A percentile compares a stretch with the other conserved stretches of the same genome.
Evolutionary conservation across 2,888 invertebrate species (phyloP).

Genomic region (Uloborus plumipes): DNA sequence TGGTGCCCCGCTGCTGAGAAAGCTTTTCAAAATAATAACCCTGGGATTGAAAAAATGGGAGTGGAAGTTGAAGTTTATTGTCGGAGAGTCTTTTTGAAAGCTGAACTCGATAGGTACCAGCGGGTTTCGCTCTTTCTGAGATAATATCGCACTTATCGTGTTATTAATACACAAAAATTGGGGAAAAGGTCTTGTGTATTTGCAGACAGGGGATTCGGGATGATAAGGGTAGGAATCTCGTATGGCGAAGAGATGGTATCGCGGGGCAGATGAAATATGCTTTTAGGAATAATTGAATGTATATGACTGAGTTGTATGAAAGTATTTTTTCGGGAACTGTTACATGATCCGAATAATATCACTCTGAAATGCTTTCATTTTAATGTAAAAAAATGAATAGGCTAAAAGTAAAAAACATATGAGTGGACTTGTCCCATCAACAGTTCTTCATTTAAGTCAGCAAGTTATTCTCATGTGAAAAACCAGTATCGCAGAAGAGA

Average conservation of each 20-base stretch:
- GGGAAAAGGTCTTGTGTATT: conserved; percentile 16
- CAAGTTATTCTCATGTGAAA: too few relatives aligned
- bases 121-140: conserved; percentile 25
- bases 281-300: neutral
- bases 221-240: neutral
- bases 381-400: too few relatives aligned
- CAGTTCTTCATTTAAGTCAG: too few relatives aligned
- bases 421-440: too few relatives aligned
- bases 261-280: neutral
- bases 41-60: conserved; percentile 5
- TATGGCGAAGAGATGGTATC: conserved; percentile 18
- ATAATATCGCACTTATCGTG: conserved; percentile 27
- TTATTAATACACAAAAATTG: conserved; percentile 53
- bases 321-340: too few relatives aligned
- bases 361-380: too few relatives aligned
- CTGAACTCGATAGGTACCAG: conserved; percentile 8
- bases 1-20: conserved; percentile 40
- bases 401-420: too few relatives aligned
- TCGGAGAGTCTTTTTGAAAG: conserved; percentile 10
- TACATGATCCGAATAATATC: too few relatives aligned
- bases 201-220: neutral
- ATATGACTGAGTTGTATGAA: neutral
- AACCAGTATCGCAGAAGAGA: too few relatives aligned
- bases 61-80: conserved; percentile 37
- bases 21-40: conserved; percentile 14